Percentiles rank a stretch among this genome's conserved stretches.
Conservation (phyloP, 2,113 vertebrate genomes). For the Mastomys natalensis region DNA sequence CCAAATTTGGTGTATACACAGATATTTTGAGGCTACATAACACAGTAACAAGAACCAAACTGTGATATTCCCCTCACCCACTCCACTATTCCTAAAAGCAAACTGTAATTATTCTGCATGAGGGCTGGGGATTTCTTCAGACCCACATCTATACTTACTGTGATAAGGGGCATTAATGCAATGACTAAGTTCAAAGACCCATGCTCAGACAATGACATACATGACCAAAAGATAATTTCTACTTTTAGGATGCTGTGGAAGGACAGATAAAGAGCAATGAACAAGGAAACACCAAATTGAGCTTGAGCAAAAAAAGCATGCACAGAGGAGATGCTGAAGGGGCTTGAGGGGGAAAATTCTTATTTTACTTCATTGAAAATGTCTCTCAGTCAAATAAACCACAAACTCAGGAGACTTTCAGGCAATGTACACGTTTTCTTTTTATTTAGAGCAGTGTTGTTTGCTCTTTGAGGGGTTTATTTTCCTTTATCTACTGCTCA, state of each 20-base stretch:
- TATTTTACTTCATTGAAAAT: conserved; percentile 30
- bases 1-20: not conserved
- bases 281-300: not conserved
- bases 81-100: not conserved
- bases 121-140: not conserved
- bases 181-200: not conserved
- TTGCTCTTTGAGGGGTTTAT: not conserved
- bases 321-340: not conserved
- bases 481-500: not conserved
- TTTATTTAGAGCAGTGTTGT: not conserved
- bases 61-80: not conserved
- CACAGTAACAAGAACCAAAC: not conserved
- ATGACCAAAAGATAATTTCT: not conserved
- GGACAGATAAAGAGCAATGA: not conserved
- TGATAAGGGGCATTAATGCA: not conserved
- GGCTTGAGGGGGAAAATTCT: not conserved
- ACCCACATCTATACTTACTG: not conserved
- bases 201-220: not conserved
- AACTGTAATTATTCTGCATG: not conserved
- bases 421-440: not conserved
- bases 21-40: not conserved
- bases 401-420: not conserved
- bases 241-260: not conserved
- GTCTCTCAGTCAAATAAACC: not conserved
- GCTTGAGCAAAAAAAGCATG: not conserved